phyloP scores from a whole-genome alignment of 2,888 invertebrate species.

The Hyposoter didymator region DNA sequence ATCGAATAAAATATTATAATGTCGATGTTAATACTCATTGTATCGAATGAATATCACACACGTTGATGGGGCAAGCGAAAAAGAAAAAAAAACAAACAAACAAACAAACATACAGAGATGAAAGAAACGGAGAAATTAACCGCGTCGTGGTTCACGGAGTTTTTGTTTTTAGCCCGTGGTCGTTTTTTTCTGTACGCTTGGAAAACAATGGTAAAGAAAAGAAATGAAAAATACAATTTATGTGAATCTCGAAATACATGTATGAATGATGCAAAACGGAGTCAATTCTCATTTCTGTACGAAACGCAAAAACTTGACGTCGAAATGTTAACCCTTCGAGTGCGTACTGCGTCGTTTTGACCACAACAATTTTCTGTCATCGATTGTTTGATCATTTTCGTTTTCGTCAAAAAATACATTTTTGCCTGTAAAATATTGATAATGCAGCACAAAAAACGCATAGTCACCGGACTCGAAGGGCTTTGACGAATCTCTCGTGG shows the following conservation, averaged over 20 bases:
- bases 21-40: slow-evolving; percentile 70
- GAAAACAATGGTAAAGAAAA: neutral
- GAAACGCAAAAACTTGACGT: neutral
- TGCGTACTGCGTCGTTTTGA: no score
- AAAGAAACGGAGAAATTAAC: neutral
- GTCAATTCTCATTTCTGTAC: slow-evolving; percentile 18
- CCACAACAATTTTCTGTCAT: no score
- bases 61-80: slow-evolving; percentile 18
- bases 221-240: slow-evolving; percentile 39
- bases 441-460: no score
- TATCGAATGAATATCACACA: slow-evolving; percentile 52
- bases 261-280: slow-evolving; percentile 63
- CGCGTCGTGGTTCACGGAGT: slow-evolving; percentile 39
- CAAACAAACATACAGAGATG: neutral
- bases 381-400: no score
- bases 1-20: slow-evolving; percentile 65
- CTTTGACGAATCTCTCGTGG: no score
- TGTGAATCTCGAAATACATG: slow-evolving; percentile 72
- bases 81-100: neutral
- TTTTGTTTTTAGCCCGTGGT: slow-evolving; percentile 55
- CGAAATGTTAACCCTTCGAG: neutral
- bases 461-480: no score
- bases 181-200: slow-evolving; percentile 70
- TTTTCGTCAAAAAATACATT: no score
- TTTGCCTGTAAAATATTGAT: no score